Conservation (phyloP, 2,113 vertebrate species). For the Noctilio leporinus region DNA sequence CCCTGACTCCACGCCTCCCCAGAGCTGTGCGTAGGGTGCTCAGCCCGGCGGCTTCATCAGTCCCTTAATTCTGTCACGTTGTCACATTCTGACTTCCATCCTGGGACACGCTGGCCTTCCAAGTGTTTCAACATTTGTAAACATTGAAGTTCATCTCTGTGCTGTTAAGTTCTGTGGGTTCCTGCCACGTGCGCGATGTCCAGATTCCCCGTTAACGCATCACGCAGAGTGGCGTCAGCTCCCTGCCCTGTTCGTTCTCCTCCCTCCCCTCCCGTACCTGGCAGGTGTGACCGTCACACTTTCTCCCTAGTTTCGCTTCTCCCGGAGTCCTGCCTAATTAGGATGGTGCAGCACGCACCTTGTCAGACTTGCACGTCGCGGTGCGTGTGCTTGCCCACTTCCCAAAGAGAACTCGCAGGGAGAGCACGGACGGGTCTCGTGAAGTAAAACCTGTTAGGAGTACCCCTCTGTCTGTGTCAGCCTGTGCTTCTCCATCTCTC, state of each 20-base stretch:
- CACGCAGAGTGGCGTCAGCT: neutral
- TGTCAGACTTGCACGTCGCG: neutral
- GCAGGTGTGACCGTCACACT: too few species aligned
- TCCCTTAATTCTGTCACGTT: neutral
- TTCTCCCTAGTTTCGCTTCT: neutral
- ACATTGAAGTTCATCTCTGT: neutral
- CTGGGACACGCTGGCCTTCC: neutral
- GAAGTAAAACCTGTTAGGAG: too few species aligned
- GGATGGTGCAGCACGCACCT: neutral
- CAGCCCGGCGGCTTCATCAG: neutral
- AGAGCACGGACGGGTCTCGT: neutral
- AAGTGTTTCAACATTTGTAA: neutral
- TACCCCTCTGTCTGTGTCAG: neutral
- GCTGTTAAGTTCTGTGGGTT: neutral
- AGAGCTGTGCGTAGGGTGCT: neutral
- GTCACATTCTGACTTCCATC: neutral
- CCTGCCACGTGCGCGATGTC: neutral
- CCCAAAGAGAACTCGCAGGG: too few species aligned
- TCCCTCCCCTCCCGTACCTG: too few species aligned
- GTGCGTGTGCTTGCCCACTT: too few species aligned
- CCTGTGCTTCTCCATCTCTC: neutral
- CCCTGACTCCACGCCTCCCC: neutral
- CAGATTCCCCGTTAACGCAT: rapidly evolving
- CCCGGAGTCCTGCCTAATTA: neutral
- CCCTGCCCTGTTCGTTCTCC: neutral